Base-by-base conservation (phyloP, 2,113 vertebrate genomes). In the Sebastes fasciatus region DNA sequence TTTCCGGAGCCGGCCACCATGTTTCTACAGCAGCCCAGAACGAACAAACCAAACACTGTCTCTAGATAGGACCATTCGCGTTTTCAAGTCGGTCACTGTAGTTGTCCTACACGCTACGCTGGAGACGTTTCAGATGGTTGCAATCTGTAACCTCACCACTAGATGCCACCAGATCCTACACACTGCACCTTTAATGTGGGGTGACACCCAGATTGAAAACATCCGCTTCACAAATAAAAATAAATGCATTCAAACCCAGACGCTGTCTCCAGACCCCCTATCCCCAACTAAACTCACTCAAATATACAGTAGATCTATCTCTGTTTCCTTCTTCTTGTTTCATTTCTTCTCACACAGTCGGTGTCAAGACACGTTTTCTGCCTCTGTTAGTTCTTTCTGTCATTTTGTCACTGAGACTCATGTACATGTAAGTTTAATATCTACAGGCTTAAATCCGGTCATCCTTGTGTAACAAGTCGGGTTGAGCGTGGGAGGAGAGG, bases 401-500 rank as follows among this genome's bases (percentile, higher is more conserved):
- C 3, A 34, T 3, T 34, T 34, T 34, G 34, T 34, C 34, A 34
- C 34, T 34, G 34, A 34, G 34, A 34, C 34, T 34, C 23, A 34
- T 17, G 23, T 26, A 16, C 46, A 26, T 49, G 8, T 57, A 21
- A 16, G 19, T 21, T n/a, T 40, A 21, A 14, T 54, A 45, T 14
- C 26, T 42, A 5, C 1, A 3, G 40, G 16, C 4, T 54, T 45
- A 60, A 64, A 62, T 49, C 16, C 57, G 23, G 42, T 21, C 14
- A 1, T 76, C 49, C 26, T 68, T 69, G 19, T 73, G 71, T 57
- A 64, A 77, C 14, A 70, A 5, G 48, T 42, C 48, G 62, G 23
- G 8, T 13, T 23, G 4, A 68, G 45, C n/a, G 70, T 51, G 14
- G 69, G 40, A 68, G 64, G 6, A 1, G 11, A 51, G 61, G 13